A percentile compares a stretch with the other conserved stretches of the same genome.
Evolutionary conservation across 2,888 invertebrate genomes (phyloP).

Genomic region (Hydroisotoma schaefferi): DNA sequence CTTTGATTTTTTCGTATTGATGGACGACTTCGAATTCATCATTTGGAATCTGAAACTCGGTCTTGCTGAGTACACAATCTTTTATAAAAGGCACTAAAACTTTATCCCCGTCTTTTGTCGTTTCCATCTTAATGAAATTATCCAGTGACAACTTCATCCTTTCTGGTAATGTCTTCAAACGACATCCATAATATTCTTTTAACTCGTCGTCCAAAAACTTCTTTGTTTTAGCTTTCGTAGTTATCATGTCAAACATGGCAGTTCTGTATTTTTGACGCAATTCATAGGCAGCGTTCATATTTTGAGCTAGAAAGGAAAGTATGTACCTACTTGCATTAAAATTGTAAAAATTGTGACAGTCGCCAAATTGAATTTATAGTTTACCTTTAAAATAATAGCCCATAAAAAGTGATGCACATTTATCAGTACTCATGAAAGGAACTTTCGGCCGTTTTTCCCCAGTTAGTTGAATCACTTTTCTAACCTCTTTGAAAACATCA

Average conservation of each 20-base stretch:
- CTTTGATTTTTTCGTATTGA: slow-evolving; percentile 15
- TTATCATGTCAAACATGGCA: slow-evolving; percentile 40
- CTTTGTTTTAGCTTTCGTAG: slow-evolving; percentile 16
- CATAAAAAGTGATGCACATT: slow-evolving; percentile 34
- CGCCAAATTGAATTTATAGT: not conserved
- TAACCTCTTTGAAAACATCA: slow-evolving; percentile 27
- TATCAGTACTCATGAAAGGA: slow-evolving; percentile 33
- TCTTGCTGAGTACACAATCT: slow-evolving; percentile 8
- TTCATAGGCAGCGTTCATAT: slow-evolving; percentile 30
- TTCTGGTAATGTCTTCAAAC: slow-evolving; percentile 23
- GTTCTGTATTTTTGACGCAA: slow-evolving; percentile 35
- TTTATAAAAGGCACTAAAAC: slow-evolving; percentile 32
- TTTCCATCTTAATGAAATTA: slow-evolving; percentile 24
- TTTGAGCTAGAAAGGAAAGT: slow-evolving; percentile 23
- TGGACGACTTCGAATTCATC: not conserved
- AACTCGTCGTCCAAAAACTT: slow-evolving; percentile 27
- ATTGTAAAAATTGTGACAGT: not conserved
- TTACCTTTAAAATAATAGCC: slow-evolving; percentile 41
- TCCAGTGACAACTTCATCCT: slow-evolving; percentile 20
- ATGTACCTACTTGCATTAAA: not conserved
- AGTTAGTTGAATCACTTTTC: slow-evolving; percentile 22
- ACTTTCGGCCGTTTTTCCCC: slow-evolving; percentile 32
- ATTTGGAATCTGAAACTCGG: not conserved
- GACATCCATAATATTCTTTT: slow-evolving; percentile 22
- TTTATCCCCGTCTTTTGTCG: slow-evolving; percentile 25